These are phyloP conservation scores for Hyalella azteca DNA, from an alignment of 2,888 invertebrate genomes.

Conservation along the genomic window DNA sequence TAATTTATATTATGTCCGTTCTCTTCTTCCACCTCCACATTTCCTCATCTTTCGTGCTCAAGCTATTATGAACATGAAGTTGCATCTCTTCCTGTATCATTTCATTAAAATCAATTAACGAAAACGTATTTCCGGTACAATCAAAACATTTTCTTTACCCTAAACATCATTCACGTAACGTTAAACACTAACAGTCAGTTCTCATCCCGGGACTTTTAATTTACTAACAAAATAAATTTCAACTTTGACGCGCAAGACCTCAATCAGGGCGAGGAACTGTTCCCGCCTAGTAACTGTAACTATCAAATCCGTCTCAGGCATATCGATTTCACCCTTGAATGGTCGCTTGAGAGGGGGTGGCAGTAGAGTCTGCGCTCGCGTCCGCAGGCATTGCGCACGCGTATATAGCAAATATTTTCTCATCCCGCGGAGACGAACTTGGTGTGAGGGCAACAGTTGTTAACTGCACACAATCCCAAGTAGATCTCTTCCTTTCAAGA, in stretches of 20 bases:
- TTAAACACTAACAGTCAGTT: not conserved
- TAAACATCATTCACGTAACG: not conserved
- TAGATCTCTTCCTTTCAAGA: too few species aligned
- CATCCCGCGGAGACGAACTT: not conserved
- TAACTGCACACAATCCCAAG: not conserved
- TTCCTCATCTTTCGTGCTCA: not conserved
- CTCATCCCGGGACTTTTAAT: conserved; percentile 12
- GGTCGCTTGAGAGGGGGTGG: not conserved
- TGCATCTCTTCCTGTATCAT: not conserved
- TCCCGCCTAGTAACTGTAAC: not conserved
- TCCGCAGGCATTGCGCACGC: too few species aligned
- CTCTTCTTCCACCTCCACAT: too few species aligned
- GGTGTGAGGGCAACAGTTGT: not conserved
- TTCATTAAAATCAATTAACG: not conserved
- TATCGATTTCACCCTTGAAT: conserved; percentile 33
- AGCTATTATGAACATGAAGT: not conserved
- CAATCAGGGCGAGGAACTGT: conserved; percentile 27
- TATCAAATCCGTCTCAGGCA: not conserved
- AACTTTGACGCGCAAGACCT: not conserved
- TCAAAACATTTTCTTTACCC: too few species aligned
- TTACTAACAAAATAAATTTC: conserved; percentile 2
- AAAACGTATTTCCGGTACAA: too few species aligned
- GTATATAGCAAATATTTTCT: not conserved
- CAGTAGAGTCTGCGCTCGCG: not conserved
- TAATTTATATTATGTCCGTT: too few species aligned